phyloP scores from a whole-genome alignment of 2,888 invertebrate species.

The Machimus rusticus region DNA sequence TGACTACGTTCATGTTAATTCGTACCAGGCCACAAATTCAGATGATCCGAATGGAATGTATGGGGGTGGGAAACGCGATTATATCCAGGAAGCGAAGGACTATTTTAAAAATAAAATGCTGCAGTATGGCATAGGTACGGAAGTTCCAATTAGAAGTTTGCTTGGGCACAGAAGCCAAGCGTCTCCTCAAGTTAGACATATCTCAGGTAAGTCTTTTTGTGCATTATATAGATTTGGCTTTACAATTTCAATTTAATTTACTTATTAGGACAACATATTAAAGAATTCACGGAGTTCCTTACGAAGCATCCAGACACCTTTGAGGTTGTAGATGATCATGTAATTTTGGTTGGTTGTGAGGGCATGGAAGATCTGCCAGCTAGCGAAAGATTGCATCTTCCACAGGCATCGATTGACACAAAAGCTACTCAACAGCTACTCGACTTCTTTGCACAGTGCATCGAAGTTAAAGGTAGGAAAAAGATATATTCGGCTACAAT shows the following conservation, averaged over 20 bases:
- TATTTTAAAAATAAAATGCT: conserved; percentile 95
- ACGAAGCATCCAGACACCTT: conserved; percentile 85
- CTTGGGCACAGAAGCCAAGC: conserved; percentile 97
- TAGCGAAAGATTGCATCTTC: conserved; percentile 72
- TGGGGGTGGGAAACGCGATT: conserved; percentile 78
- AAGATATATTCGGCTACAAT: background rate
- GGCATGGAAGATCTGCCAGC: conserved; percentile 73
- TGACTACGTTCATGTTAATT: conserved; percentile 87
- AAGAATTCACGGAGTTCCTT: conserved; percentile 92
- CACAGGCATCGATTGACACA: conserved; percentile 81
- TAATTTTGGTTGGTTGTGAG: conserved; percentile 78
- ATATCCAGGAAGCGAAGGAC: conserved; percentile 95
- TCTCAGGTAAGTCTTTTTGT: conserved; percentile 71
- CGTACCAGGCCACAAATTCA: conserved; percentile 74
- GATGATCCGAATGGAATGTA: conserved; percentile 64
- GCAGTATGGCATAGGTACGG: conserved; percentile 94
- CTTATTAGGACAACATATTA: conserved; percentile 79
- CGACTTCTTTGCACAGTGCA: conserved; percentile 82
- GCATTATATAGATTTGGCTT: background rate
- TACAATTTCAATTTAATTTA: background rate
- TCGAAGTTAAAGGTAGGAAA: conserved; percentile 72
- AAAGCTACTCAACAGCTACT: conserved; percentile 82
- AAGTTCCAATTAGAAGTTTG: conserved; percentile 95
- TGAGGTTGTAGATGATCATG: conserved; percentile 84
- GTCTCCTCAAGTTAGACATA: conserved; percentile 95